Conservation (phyloP, 1,140 invertebrate species). For the Cydia amplana region DNA sequence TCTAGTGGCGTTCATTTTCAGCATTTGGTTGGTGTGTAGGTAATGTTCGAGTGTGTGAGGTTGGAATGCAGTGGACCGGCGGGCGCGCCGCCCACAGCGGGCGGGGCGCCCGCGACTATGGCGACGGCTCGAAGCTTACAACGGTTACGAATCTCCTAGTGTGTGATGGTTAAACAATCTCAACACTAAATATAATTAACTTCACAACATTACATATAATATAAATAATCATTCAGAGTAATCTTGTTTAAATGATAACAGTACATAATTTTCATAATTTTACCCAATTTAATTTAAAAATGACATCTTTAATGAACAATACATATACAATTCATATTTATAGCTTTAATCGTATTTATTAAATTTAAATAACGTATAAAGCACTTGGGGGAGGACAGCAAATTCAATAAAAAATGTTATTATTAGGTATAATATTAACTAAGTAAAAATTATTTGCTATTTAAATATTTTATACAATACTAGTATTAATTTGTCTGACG, state of each 20-base stretch:
- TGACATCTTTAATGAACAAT: constrained; percentile 27
- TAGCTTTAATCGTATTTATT: constrained; percentile 73
- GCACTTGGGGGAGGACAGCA: constrained; percentile 81
- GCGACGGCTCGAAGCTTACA: constrained; percentile 3
- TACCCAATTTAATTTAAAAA: constrained; percentile 23
- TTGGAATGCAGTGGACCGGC: neutral
- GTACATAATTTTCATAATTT: constrained; percentile 38
- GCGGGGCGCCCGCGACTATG: neutral
- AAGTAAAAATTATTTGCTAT: constrained; percentile 79
- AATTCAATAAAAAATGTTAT: constrained; percentile 81
- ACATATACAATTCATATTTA: constrained; percentile 73
- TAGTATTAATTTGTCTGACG: constrained; percentile 76
- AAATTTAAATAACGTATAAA: constrained; percentile 80
- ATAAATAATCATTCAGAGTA: constrained; percentile 25
- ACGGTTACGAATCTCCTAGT: constrained; percentile 3
- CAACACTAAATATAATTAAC: constrained; percentile 25
- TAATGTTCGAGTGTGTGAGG: neutral
- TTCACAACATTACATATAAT: constrained; percentile 26
- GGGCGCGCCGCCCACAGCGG: neutral
- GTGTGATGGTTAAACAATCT: constrained; percentile 19
- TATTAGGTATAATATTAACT: constrained; percentile 77
- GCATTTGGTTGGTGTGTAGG: constrained; percentile 5
- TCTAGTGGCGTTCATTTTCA: constrained; percentile 23
- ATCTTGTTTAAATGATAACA: constrained; percentile 51
- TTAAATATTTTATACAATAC: constrained; percentile 78